Conservation (phyloP, 2,888 invertebrate genomes). For the Caenorhabditis panamensis region DNA sequence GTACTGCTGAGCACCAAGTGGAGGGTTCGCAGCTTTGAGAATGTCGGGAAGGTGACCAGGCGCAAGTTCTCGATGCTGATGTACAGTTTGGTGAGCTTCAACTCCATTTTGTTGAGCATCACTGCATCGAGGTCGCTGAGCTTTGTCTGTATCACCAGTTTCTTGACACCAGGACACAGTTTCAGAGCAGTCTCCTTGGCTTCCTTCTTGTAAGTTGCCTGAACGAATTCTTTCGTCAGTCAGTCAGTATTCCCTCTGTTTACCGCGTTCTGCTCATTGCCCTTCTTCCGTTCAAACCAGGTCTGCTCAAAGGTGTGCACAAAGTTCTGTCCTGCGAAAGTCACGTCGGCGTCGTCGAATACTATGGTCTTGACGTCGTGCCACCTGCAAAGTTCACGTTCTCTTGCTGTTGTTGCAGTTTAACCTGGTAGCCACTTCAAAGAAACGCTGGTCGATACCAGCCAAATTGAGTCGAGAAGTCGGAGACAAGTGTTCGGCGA, state of each 20-base stretch:
- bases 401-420: neutral
- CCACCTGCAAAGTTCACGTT: conserved; percentile 34
- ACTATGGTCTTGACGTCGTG: conserved; percentile 51
- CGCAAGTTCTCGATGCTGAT: conserved; percentile 53
- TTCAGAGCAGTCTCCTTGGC: conserved; percentile 26
- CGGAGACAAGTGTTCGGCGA: conserved; percentile 43
- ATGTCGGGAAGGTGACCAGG: conserved; percentile 34
- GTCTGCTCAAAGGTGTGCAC: conserved; percentile 27
- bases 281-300: conserved; percentile 13
- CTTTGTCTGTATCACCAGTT: conserved; percentile 40
- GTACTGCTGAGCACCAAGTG: conserved; percentile 40
- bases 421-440: conserved; percentile 36
- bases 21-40: conserved; percentile 40
- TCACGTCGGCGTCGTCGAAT: conserved; percentile 48
- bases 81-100: conserved; percentile 44
- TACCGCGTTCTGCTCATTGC: conserved; percentile 6
- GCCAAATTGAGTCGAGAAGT: conserved; percentile 54
- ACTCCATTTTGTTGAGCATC: conserved; percentile 27
- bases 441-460: conserved; percentile 35
- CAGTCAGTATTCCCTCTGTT: neutral
- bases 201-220: conserved; percentile 23
- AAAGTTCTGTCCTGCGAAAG: conserved; percentile 34
- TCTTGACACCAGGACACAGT: conserved; percentile 42
- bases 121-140: conserved; percentile 23
- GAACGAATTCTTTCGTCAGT: neutral